Evolutionary conservation across 2,888 invertebrate genomes (phyloP).

Genomic region (Barypeithes pellucidus): DNA sequence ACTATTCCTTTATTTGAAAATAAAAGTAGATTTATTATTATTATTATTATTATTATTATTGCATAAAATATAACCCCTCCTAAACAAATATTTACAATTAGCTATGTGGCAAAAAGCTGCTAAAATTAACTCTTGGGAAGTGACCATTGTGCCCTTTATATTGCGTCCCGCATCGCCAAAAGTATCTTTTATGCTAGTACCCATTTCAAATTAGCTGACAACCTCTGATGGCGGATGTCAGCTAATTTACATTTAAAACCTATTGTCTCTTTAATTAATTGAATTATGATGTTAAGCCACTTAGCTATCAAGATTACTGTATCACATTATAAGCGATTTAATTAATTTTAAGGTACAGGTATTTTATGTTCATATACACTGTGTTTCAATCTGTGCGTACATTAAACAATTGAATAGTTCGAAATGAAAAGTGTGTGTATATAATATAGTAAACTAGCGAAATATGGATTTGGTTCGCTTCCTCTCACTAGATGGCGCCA

Average conservation of each 20-base stretch:
- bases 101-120: background rate
- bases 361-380: too few relatives aligned
- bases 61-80: too few relatives aligned
- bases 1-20: too few relatives aligned
- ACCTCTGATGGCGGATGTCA: conserved; percentile 30
- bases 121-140: conserved; percentile 1
- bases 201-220: conserved; percentile 34
- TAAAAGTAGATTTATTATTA: too few relatives aligned
- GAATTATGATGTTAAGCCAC: conserved; percentile 44
- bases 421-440: too few relatives aligned
- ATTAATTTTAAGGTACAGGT: background rate
- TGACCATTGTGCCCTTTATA: conserved; percentile 17
- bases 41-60: too few relatives aligned
- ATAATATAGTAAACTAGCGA: too few relatives aligned
- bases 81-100: too few relatives aligned
- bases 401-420: too few relatives aligned
- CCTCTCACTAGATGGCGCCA: too few relatives aligned
- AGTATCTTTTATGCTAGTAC: conserved; percentile 23
- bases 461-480: too few relatives aligned
- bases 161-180: conserved; percentile 10
- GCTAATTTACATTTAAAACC: conserved; percentile 45
- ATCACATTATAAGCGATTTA: conserved; percentile 20
- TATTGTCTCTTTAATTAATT: conserved; percentile 46
- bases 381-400: too few relatives aligned
- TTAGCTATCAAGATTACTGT: conserved; percentile 38